Base-by-base conservation (phyloP, 2,113 vertebrate species). In the Boleophthalmus pectinirostris region DNA sequence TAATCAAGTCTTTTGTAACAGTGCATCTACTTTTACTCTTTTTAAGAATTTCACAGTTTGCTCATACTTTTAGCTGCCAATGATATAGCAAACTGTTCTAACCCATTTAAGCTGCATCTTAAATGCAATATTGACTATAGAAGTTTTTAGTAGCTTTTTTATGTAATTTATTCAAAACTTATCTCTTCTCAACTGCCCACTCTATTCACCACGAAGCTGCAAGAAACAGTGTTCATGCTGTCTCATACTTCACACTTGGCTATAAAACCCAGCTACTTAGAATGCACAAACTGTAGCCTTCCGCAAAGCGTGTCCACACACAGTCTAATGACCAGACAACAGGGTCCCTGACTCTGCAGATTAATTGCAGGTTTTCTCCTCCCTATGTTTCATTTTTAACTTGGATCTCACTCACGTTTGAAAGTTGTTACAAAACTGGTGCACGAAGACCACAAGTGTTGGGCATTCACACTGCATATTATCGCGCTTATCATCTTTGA, bases 211-310 rank as follows among this genome's bases (percentile, higher is more conserved):
- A 82, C 85, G 85, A 85, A 78, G 84, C 82, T 80, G 82, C 80
- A 58, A 68, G 60, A 83, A 70, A 88, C 87, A 87, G 82, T 74
- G 76, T 68, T 73, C 60, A 79, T 77, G 79, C 82, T 90, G 84
- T 88, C 75, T 87, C 78, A 74, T 80, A 72, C 81, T 80, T 79
- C 78, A 83, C 88, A 84, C 74, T 60, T 35, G 7, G 23, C 75
- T 72, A 84, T 85, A 85, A 88, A 81, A 75, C 70, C 68, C 68
- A 82, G 68, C 85, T 85, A 89, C 83, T 88, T 87, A 54, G 58
- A 66, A 91, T 90, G 82, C 87, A 83, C n/a, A 74, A 73, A 81
- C 81, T 79, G 83, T 74, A 82, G 63, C 82, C 46, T 29, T 56
- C 78, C 74, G 73, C 73, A 76, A 75, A 82, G 73, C 53, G 65